Evolutionary conservation across 2,113 vertebrate species (phyloP).

Genomic region (Chelonoidis abingdonii): DNA sequence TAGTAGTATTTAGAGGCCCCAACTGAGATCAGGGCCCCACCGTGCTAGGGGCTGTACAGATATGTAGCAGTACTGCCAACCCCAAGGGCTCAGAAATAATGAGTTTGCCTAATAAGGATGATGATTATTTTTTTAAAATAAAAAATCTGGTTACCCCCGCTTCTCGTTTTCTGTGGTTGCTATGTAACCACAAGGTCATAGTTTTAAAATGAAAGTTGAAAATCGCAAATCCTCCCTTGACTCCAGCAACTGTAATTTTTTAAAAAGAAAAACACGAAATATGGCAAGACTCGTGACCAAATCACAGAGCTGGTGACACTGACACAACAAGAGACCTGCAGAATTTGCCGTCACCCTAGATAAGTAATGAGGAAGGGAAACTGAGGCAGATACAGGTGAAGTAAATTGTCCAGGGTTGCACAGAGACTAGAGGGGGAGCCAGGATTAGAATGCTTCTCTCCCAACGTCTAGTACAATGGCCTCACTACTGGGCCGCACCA

Average conservation of each 20-base stretch:
- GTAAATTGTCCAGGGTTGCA: background rate
- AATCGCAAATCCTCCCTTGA: background rate
- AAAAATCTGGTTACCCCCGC: background rate
- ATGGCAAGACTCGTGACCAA: background rate
- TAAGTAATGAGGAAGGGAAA: background rate
- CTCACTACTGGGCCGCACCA: background rate
- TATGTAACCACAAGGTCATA: background rate
- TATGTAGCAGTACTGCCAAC: background rate
- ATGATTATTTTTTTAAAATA: background rate
- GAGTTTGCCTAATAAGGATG: background rate
- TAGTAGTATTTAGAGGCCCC: background rate
- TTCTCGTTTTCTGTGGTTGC: background rate
- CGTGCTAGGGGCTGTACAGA: background rate
- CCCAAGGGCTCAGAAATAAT: background rate
- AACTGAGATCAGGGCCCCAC: background rate
- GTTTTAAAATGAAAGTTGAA: background rate
- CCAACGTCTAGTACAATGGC: background rate
- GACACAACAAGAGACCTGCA: background rate
- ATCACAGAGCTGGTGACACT: background rate
- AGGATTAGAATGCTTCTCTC: background rate
- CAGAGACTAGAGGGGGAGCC: background rate
- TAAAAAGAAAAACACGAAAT: background rate
- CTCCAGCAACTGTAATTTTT: background rate
- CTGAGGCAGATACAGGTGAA: background rate
- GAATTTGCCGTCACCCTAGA: background rate